These are phyloP conservation scores for Hypotaenidia philippensis DNA, from an alignment of 2,797 vertebrate genomes.

Conservation along the genomic window DNA sequence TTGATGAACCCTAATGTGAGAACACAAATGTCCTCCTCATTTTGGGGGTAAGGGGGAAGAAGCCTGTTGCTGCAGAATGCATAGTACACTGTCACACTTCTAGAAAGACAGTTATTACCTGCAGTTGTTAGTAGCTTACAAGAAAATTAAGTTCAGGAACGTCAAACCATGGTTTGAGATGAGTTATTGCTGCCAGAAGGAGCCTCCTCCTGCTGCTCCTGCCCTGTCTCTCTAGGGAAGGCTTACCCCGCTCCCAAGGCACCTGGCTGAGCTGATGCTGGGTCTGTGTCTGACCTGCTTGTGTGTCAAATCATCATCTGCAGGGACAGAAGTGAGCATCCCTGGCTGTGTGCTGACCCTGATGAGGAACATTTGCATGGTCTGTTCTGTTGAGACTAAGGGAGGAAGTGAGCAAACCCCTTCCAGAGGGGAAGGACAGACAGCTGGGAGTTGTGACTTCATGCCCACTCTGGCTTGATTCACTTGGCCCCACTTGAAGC, in stretches of 20 bases:
- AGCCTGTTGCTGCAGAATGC: neutral
- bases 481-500: neutral
- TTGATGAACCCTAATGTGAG: neutral
- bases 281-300: neutral
- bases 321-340: neutral
- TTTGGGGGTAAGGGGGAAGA: neutral
- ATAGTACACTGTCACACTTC: neutral
- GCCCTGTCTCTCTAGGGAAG: neutral
- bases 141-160: neutral
- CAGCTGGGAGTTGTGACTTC: neutral
- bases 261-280: neutral
- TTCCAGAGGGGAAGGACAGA: neutral
- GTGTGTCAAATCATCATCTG: neutral
- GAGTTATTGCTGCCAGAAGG: neutral
- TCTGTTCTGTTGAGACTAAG: neutral
- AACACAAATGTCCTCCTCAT: neutral
- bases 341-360: neutral
- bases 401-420: neutral
- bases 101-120: neutral
- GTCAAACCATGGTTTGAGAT: neutral
- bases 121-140: neutral
- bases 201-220: neutral
- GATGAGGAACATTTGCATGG: neutral
- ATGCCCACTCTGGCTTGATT: neutral
- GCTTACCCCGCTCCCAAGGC: rapidly evolving